Percentiles rank a stretch among this genome's conserved stretches.
Conservation (phyloP, 2,888 invertebrate genomes). For the Sarcophaga rosellei region DNA sequence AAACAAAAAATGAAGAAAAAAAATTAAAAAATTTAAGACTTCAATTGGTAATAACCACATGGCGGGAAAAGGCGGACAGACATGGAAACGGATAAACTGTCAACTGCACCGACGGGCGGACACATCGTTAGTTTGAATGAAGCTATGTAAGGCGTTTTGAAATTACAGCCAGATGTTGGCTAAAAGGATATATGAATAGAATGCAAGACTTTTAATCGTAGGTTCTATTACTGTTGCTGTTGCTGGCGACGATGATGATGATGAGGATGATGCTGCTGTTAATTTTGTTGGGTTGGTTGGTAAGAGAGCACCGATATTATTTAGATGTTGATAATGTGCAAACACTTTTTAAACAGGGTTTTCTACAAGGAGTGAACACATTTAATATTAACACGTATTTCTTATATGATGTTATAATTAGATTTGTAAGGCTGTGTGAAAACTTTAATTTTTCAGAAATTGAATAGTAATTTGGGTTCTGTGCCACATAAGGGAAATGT, state of each 20-base stretch:
- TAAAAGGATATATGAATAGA: conserved; percentile 36
- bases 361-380: not conserved
- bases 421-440: too few relatives aligned
- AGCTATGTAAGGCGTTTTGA: conserved; percentile 22
- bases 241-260: not conserved
- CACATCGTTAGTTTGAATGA: conserved; percentile 11
- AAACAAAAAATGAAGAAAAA: not conserved
- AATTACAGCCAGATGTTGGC: conserved; percentile 47
- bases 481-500: too few relatives aligned
- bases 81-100: conserved; percentile 15
- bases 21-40: conserved; percentile 57
- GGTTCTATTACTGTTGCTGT: conserved; percentile 26
- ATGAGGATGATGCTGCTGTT: conserved; percentile 28
- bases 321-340: conserved; percentile 31
- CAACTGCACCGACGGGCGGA: conserved; percentile 19
- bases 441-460: too few relatives aligned
- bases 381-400: not conserved
- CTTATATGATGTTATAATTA: too few relatives aligned
- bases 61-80: conserved; percentile 64
- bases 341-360: not conserved
- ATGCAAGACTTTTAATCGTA: conserved; percentile 39
- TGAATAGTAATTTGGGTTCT: too few relatives aligned
- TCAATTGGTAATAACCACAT: conserved; percentile 62
- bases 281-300: conserved; percentile 46
- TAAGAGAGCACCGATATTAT: conserved; percentile 31